Evolutionary conservation across 2,888 invertebrate species (phyloP).

Genomic region (Troides oblongomaculatus): DNA sequence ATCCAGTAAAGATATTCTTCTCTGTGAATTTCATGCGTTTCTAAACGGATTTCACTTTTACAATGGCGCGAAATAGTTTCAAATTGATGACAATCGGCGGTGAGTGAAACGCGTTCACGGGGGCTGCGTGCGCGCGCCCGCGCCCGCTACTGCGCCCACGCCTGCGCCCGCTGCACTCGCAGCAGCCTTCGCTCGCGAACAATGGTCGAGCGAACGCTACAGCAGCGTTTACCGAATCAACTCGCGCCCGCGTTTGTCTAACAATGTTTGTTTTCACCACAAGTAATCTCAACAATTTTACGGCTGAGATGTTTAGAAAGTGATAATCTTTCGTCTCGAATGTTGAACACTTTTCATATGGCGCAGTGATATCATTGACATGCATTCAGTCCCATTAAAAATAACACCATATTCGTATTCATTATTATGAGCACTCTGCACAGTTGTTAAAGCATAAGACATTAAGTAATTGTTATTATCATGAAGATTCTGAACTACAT

Average conservation of each 20-base stretch:
- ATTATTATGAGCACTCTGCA: no score
- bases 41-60: slow-evolving; percentile 55
- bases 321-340: background rate
- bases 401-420: no score
- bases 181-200: slow-evolving; percentile 49
- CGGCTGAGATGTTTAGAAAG: background rate
- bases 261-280: slow-evolving; percentile 34
- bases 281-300: background rate
- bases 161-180: no score
- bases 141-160: no score
- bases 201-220: slow-evolving; percentile 41
- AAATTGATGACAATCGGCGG: slow-evolving; percentile 52
- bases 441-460: no score
- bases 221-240: slow-evolving; percentile 42
- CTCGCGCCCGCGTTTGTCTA: slow-evolving; percentile 43
- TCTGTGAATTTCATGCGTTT: background rate
- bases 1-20: background rate
- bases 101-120: slow-evolving; percentile 53
- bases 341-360: background rate
- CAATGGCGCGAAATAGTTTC: slow-evolving; percentile 51
- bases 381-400: no score
- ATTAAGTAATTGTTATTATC: no score
- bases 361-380: background rate
- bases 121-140: slow-evolving; percentile 41
- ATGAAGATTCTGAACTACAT: no score